Evolutionary conservation across 2,113 vertebrate genomes (phyloP).

Genomic region (Gallinago jamesoni): DNA sequence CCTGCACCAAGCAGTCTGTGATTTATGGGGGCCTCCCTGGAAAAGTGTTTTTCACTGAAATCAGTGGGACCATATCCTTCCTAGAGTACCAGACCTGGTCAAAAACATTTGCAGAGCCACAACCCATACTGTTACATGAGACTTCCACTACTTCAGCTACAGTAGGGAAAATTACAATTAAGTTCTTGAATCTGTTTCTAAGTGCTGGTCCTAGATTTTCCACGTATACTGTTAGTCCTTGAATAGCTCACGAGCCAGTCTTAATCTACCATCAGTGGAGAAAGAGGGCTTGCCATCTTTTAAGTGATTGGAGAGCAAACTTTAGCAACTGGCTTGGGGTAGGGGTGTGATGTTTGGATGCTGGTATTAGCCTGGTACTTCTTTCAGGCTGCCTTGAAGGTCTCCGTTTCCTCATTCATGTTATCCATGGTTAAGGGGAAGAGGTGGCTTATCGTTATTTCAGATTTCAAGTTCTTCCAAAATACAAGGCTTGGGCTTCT

Average conservation of each 20-base stretch:
- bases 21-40: not conserved
- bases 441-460: conserved; percentile 2
- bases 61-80: not conserved
- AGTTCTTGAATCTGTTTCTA: not conserved
- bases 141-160: not conserved
- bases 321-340: not conserved
- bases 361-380: not conserved
- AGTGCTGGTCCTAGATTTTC: not conserved
- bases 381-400: not conserved
- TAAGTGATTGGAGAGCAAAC: not conserved
- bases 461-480: not conserved
- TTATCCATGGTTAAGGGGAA: not conserved
- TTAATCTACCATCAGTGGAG: not conserved
- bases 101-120: not conserved
- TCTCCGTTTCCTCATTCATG: not conserved
- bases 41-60: not conserved
- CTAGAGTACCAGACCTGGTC: not conserved
- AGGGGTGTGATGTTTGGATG: not conserved
- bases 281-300: not conserved
- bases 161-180: conserved; percentile 18
- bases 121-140: not conserved
- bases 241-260: not conserved
- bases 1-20: not conserved
- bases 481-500: not conserved
- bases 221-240: not conserved